A percentile compares a stretch with the other conserved stretches of the same genome.
Evolutionary conservation across 2,888 invertebrate genomes (phyloP).

Genomic region (Horisme vitalbata): DNA sequence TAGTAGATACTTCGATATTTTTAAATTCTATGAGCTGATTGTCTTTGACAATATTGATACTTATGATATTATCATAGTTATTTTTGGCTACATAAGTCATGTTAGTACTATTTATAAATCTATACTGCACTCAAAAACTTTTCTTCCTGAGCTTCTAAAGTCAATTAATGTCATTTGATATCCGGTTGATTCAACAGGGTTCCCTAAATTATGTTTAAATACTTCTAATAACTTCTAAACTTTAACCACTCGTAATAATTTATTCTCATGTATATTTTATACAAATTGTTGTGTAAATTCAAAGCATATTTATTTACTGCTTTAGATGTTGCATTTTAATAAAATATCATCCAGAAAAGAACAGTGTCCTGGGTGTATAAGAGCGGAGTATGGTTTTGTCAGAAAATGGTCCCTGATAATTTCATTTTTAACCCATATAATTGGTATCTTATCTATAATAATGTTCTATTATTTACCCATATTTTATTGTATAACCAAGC

Average conservation of each 20-base stretch:
- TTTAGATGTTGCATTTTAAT: constrained; percentile 46
- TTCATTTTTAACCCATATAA: too few relatives aligned
- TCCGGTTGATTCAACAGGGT: constrained; percentile 54
- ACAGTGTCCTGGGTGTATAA: background rate
- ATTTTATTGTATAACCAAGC: too few relatives aligned
- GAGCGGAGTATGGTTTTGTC: too few relatives aligned
- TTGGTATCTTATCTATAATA: too few relatives aligned
- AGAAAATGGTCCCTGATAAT: too few relatives aligned
- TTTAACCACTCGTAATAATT: too few relatives aligned
- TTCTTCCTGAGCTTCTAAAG: constrained; percentile 63
- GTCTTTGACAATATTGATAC: constrained; percentile 19
- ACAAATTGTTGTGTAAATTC: constrained; percentile 12
- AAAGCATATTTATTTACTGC: constrained; percentile 32
- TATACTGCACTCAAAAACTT: constrained; percentile 32
- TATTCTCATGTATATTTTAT: too few relatives aligned
- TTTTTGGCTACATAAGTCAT: constrained; percentile 13
- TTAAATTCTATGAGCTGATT: constrained; percentile 21
- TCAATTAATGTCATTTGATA: constrained; percentile 57
- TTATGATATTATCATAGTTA: constrained; percentile 19
- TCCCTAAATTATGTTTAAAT: constrained; percentile 28
- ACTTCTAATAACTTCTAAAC: constrained; percentile 12
- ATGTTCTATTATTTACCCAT: too few relatives aligned
- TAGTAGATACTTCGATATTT: constrained; percentile 28
- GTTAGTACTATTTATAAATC: constrained; percentile 13
- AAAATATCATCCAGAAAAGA: background rate